phyloP scores from a whole-genome alignment of 2,113 vertebrate genomes.

The Carlito syrichta region DNA sequence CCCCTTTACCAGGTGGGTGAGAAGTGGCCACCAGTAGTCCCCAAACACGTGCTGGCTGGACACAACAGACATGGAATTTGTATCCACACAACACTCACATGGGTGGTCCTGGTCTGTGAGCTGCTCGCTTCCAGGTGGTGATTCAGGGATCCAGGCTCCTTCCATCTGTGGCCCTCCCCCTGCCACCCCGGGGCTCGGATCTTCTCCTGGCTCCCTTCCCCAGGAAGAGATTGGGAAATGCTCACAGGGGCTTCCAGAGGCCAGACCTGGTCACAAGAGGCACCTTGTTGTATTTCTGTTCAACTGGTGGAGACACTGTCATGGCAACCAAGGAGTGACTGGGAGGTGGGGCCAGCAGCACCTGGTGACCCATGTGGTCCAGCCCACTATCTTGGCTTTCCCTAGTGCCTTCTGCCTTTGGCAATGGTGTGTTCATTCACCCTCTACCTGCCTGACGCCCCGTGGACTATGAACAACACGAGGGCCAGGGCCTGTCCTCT shows the following conservation, averaged over 20 bases:
- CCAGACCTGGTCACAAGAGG: neutral
- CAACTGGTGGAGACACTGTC: too few relatives aligned
- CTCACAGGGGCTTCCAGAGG: neutral
- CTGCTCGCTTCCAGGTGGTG: neutral
- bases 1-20: neutral
- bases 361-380: too few relatives aligned
- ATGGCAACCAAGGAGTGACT: too few relatives aligned
- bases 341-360: too few relatives aligned
- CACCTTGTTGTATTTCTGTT: neutral
- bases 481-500: neutral
- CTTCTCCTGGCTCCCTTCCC: neutral
- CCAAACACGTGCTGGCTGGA: too few relatives aligned
- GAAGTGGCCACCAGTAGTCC: neutral
- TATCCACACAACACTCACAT: neutral
- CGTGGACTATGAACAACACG: accelerated
- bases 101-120: neutral
- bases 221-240: too few relatives aligned
- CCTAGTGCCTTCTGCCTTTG: neutral
- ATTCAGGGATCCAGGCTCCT: too few relatives aligned
- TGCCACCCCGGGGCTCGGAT: neutral
- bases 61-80: neutral
- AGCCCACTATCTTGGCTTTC: too few relatives aligned
- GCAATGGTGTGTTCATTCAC: neutral
- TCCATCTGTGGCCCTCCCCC: neutral
- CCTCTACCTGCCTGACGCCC: accelerated